Percentiles rank a stretch among this genome's conserved stretches.
Conservation (phyloP, 1,140 invertebrate species). For the Scylla paramamosain region DNA sequence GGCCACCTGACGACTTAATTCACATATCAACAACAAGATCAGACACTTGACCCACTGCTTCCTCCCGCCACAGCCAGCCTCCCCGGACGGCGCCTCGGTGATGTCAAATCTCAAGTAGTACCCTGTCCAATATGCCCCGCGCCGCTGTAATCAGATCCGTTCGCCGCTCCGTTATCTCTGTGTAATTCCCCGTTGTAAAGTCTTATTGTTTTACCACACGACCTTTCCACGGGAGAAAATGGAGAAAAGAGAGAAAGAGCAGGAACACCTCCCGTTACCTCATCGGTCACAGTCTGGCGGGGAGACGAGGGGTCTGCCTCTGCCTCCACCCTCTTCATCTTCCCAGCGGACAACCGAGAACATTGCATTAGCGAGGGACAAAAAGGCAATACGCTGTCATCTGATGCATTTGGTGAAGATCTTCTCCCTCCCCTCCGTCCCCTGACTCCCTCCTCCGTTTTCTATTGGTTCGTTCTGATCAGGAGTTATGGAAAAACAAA, state of each 20-base stretch:
- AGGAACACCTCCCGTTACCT: constrained; percentile 13
- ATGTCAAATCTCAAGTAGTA: constrained; percentile 23
- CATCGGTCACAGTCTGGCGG: constrained; percentile 43
- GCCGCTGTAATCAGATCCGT: neutral
- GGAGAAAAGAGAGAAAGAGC: neutral
- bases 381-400: neutral
- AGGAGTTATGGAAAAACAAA: neutral
- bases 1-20: neutral
- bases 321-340: neutral
- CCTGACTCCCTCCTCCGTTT: too few relatives aligned
- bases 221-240: neutral
- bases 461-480: neutral
- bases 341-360: neutral
- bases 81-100: neutral
- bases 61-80: neutral
- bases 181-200: constrained; percentile 16
- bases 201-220: constrained; percentile 43
- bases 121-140: neutral
- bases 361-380: constrained; percentile 3
- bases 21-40: constrained; percentile 1
- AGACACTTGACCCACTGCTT: neutral
- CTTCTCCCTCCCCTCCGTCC: neutral
- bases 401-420: neutral
- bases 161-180: constrained; percentile 9
- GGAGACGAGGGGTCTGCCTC: neutral